A percentile compares a stretch with the other conserved stretches of the same genome.
phyloP scores from a whole-genome alignment of 1,140 invertebrate genomes.

The Polypedilum vanderplanki region DNA sequence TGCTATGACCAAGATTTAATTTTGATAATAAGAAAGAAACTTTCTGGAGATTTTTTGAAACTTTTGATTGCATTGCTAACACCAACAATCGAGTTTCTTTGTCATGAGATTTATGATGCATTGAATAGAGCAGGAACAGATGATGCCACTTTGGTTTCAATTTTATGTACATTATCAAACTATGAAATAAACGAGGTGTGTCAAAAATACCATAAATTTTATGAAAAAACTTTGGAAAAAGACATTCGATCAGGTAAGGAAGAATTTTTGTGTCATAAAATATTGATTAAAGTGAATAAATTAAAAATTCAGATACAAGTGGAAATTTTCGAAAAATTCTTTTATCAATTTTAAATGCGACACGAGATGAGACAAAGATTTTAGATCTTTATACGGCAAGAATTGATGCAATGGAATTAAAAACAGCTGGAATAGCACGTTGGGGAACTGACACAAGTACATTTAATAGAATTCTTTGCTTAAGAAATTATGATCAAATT shows the following conservation, averaged over 20 bases:
- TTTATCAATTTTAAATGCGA: conserved; percentile 53
- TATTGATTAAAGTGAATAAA: too few relatives aligned
- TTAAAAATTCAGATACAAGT: conserved; percentile 65
- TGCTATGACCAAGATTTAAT: conserved; percentile 71
- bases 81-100: conserved; percentile 61
- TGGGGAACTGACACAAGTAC: conserved; percentile 60
- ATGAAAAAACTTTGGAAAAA: conserved; percentile 65
- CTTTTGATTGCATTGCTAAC: conserved; percentile 66
- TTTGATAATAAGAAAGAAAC: conserved; percentile 65
- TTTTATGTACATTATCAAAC: conserved; percentile 70
- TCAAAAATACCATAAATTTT: conserved; percentile 63
- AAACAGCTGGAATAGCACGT: conserved; percentile 52
- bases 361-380: not conserved
- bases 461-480: conserved; percentile 56
- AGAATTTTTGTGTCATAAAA: too few relatives aligned
- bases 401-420: conserved; percentile 46
- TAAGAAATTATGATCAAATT: conserved; percentile 56
- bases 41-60: conserved; percentile 71
- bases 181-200: conserved; percentile 70
- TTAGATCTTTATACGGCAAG: not conserved
- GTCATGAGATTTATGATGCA: conserved; percentile 60
- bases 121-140: conserved; percentile 71
- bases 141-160: conserved; percentile 76
- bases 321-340: conserved; percentile 80
- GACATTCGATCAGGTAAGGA: conserved; percentile 52